Evolutionary conservation across 2,888 invertebrate species (phyloP).

Genomic region (Temnothorax ravouxi): DNA sequence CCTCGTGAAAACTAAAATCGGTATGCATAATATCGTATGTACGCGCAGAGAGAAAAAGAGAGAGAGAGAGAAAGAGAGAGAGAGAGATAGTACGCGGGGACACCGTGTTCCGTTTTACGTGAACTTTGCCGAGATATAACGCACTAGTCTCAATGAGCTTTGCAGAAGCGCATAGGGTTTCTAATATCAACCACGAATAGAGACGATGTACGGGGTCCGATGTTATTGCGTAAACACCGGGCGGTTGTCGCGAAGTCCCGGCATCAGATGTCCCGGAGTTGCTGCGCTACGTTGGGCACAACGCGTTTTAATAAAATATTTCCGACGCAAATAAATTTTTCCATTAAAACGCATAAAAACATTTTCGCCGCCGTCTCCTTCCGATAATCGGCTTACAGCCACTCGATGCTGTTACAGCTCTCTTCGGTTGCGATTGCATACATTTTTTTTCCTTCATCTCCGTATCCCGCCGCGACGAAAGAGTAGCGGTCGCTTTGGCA

Average conservation of each 20-base stretch:
- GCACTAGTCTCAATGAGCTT: slow-evolving; percentile 70
- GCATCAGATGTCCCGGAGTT: slow-evolving; percentile 61
- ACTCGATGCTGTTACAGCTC: slow-evolving; percentile 69
- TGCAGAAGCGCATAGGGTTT: slow-evolving; percentile 68
- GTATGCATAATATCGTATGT: background rate
- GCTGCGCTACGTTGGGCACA: background rate
- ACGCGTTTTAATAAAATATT: slow-evolving; percentile 59
- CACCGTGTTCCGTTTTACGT: slow-evolving; percentile 13
- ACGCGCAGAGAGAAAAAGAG: background rate
- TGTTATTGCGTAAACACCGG: slow-evolving; percentile 70
- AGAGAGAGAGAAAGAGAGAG: no score
- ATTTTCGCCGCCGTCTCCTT: slow-evolving; percentile 52
- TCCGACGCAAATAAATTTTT: slow-evolving; percentile 61
- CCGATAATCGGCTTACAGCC: slow-evolving; percentile 66
- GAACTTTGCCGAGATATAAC: slow-evolving; percentile 63
- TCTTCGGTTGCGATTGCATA: slow-evolving; percentile 49
- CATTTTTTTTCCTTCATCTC: slow-evolving; percentile 27
- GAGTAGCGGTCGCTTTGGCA: slow-evolving; percentile 15
- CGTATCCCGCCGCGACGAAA: slow-evolving; percentile 6
- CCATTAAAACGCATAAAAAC: slow-evolving; percentile 65
- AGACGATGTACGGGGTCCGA: slow-evolving; percentile 41
- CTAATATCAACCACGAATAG: slow-evolving; percentile 64
- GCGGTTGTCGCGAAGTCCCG: slow-evolving; percentile 65
- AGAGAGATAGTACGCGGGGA: background rate
- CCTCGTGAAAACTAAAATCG: slow-evolving; percentile 37